A percentile compares a stretch with the other conserved stretches of the same genome.
These are phyloP conservation scores for Hermatobates lingyangjiaoensis DNA, from an alignment of 1,140 invertebrate species.

Conservation along the genomic window DNA sequence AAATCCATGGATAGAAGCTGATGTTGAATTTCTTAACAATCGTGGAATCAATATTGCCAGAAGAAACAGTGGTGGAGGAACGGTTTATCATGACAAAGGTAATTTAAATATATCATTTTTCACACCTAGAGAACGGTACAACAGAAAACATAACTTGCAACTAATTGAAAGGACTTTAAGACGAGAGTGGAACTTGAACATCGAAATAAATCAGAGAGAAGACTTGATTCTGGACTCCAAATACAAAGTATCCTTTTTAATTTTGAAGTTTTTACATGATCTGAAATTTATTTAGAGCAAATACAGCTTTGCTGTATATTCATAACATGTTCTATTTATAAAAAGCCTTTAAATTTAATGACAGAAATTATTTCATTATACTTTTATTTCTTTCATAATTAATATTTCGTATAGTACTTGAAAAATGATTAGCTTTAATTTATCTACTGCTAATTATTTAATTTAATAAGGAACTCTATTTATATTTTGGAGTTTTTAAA, in stretches of 20 bases:
- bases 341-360: too few relatives aligned
- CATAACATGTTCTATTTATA: too few relatives aligned
- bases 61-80: conserved; percentile 86
- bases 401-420: too few relatives aligned
- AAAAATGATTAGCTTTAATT: too few relatives aligned
- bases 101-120: conserved; percentile 89
- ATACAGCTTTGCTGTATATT: too few relatives aligned
- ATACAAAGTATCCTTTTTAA: conserved; percentile 51
- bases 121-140: conserved; percentile 51
- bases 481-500: too few relatives aligned
- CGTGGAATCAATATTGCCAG: conserved; percentile 53
- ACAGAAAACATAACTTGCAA: conserved; percentile 66
- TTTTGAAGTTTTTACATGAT: too few relatives aligned
- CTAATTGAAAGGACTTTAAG: conserved; percentile 61
- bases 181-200: conserved; percentile 53
- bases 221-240: conserved; percentile 62
- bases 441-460: too few relatives aligned
- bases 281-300: too few relatives aligned
- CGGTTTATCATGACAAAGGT: conserved; percentile 87
- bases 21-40: conserved; percentile 36
- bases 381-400: too few relatives aligned
- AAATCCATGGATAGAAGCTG: conserved; percentile 87
- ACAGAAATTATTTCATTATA: too few relatives aligned
- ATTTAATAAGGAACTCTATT: too few relatives aligned
- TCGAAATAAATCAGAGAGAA: conserved; percentile 53